Evolutionary conservation across 2,888 invertebrate species (phyloP).

Genomic region (Ophion ventricosus): DNA sequence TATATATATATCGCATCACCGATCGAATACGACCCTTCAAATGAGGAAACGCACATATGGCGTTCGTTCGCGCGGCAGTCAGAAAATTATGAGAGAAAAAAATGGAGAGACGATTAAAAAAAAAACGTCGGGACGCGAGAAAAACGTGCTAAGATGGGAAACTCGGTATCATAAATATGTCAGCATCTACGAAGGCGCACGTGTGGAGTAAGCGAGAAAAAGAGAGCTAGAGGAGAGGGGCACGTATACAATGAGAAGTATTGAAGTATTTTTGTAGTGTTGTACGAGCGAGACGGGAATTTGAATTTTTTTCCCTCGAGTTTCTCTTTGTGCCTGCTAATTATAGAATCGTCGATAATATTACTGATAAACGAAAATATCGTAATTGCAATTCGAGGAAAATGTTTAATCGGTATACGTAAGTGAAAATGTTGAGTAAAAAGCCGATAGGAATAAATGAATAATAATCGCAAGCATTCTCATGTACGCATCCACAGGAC

Average conservation of each 20-base stretch:
- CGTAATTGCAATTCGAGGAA: not conserved
- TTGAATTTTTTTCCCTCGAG: conserved; percentile 3
- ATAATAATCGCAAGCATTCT: conserved; percentile 28
- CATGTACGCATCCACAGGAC: conserved; percentile 18
- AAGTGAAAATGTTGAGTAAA: conserved; percentile 10
- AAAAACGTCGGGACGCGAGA: conserved; percentile 6
- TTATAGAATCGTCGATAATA: conserved; percentile 24
- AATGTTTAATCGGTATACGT: conserved; percentile 4
- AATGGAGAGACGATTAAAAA: not conserved
- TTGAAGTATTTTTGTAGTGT: conserved; percentile 23
- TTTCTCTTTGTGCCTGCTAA: conserved; percentile 20
- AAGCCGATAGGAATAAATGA: conserved; percentile 1
- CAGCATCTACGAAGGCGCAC: not conserved
- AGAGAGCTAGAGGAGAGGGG: conserved; percentile 1
- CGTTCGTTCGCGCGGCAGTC: not conserved
- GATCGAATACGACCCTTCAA: conserved; percentile 1
- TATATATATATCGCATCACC: not conserved
- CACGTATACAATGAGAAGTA: conserved; percentile 17
- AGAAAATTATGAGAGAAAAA: conserved; percentile 5
- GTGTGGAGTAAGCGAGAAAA: not conserved
- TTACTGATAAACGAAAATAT: not conserved
- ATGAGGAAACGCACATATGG: not conserved
- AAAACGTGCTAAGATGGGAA: conserved; percentile 28
- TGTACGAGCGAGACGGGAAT: conserved; percentile 21
- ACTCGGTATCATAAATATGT: conserved; percentile 21